Percentiles rank a stretch among this genome's conserved stretches.
Conservation (phyloP, 92 coral and sea anemone genomes). For the Zoanthus solanderi region DNA sequence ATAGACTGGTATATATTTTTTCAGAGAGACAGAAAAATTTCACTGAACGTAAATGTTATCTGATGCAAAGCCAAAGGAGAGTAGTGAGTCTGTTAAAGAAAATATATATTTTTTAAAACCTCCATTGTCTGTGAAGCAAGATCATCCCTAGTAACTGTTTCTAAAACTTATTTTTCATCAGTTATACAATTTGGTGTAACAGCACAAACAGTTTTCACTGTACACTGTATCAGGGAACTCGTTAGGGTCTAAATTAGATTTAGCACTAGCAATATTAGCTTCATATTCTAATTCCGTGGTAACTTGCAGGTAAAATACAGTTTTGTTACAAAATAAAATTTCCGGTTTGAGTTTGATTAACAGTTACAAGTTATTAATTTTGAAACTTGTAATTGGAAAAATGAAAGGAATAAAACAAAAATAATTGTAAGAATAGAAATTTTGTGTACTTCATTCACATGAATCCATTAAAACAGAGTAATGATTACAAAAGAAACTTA, state of each 20-base stretch:
- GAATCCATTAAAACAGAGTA: too few species aligned
- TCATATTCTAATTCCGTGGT: too few species aligned
- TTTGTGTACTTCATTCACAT: too few species aligned
- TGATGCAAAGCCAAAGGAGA: not conserved
- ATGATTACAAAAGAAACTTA: too few species aligned
- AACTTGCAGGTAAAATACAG: too few species aligned
- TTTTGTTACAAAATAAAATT: too few species aligned
- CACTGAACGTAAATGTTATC: not conserved
- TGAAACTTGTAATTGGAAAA: too few species aligned
- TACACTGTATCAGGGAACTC: not conserved
- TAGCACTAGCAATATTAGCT: too few species aligned
- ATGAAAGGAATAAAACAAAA: too few species aligned
- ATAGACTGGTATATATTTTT: not conserved
- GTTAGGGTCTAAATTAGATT: not conserved
- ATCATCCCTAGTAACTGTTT: not conserved
- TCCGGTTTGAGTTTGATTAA: too few species aligned
- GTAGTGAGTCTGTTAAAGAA: not conserved
- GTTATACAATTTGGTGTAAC: not conserved
- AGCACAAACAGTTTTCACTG: constrained; percentile 1
- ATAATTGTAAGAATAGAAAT: too few species aligned
- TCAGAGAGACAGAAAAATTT: not conserved
- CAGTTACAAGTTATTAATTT: too few species aligned
- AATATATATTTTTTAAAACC: not conserved
- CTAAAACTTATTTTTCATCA: not conserved
- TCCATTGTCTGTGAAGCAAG: not conserved